phyloP scores from a whole-genome alignment of 2,888 invertebrate species.

The Stenichneumon culpator region DNA sequence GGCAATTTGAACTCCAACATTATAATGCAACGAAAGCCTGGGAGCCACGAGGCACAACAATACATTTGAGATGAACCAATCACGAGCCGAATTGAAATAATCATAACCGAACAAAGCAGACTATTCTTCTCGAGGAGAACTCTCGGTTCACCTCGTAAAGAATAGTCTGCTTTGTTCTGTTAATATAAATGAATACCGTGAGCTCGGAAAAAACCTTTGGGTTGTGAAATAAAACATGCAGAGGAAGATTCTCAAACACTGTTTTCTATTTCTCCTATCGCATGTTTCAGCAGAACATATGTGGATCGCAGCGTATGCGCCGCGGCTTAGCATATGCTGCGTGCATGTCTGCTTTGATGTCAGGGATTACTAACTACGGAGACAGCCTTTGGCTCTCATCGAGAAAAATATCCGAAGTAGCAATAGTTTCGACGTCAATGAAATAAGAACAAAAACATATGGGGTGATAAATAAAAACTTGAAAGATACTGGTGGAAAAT shows the following conservation, averaged over 20 bases:
- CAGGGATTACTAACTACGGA: not conserved
- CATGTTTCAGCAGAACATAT: not conserved
- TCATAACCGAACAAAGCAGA: no score
- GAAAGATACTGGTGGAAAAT: no score
- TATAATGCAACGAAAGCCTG: no score
- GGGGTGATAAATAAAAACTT: not conserved
- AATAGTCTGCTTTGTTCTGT: no score
- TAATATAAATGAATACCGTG: not conserved
- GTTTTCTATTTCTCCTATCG: not conserved
- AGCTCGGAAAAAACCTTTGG: no score
- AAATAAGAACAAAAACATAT: not conserved
- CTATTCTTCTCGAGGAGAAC: no score
- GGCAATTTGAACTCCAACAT: not conserved
- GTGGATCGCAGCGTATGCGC: not conserved
- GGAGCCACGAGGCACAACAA: no score
- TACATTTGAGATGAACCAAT: no score
- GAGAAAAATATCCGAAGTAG: not conserved
- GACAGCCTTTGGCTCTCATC: not conserved
- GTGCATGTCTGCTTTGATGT: not conserved
- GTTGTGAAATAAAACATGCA: not conserved
- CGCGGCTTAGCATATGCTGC: not conserved
- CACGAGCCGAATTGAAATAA: no score
- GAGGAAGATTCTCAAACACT: not conserved
- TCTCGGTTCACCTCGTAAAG: no score
- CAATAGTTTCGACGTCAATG: not conserved